Evolutionary conservation across 2,797 vertebrate species (phyloP).

Genomic region (Rhincodon typus): DNA sequence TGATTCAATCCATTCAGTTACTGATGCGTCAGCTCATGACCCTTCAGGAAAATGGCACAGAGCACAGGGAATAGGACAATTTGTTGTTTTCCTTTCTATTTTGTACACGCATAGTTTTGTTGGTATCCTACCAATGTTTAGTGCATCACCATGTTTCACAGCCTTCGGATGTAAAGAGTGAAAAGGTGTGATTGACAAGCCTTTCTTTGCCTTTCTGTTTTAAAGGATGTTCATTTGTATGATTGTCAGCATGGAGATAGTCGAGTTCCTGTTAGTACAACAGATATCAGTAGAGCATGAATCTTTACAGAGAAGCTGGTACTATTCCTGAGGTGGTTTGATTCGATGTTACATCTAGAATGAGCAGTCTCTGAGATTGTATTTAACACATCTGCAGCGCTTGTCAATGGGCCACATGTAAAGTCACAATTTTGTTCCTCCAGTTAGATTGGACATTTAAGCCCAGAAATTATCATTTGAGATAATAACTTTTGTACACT

Average conservation of each 20-base stretch:
- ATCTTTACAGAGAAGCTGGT: neutral
- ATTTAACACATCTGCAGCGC: neutral
- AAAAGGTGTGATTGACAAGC: neutral
- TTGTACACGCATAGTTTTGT: neutral
- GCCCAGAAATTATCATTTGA: neutral
- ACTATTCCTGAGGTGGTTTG: neutral
- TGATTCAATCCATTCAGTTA: neutral
- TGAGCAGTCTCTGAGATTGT: neutral
- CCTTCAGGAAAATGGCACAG: conserved; percentile 13
- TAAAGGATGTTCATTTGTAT: neutral
- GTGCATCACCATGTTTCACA: neutral
- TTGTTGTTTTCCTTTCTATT: neutral
- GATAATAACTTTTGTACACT: neutral
- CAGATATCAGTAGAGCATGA: neutral
- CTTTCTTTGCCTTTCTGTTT: neutral
- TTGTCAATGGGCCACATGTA: neutral
- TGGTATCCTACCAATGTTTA: neutral
- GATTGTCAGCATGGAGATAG: neutral
- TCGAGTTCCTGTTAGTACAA: neutral
- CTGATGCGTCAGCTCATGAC: neutral
- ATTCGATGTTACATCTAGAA: neutral
- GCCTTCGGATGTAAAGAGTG: neutral
- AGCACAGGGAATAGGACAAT: neutral
- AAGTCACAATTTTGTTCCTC: neutral
- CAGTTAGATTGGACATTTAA: neutral